Conservation (phyloP, 1,140 invertebrate genomes). For the Drosophila sturtevanti region DNA sequence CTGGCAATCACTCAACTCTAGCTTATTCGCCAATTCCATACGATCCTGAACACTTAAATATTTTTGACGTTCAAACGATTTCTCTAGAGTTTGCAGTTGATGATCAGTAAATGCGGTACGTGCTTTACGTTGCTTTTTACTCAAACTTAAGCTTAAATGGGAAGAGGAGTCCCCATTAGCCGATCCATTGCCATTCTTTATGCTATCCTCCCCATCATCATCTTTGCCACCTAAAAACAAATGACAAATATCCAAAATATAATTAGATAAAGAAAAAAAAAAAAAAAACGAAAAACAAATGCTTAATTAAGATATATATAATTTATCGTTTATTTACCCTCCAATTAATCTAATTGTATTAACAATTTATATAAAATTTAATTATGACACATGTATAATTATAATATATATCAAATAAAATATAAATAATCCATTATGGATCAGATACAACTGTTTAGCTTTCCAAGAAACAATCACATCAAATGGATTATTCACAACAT, state of each 20-base stretch:
- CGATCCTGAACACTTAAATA: conserved; percentile 99
- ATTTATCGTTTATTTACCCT: neutral
- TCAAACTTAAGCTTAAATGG: conserved; percentile 84
- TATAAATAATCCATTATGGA: too few species aligned
- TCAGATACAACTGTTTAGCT: too few species aligned
- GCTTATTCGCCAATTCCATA: conserved; percentile 98
- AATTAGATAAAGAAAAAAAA: neutral
- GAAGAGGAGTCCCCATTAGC: conserved; percentile 60
- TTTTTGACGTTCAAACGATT: conserved; percentile 98
- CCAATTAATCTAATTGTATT: too few species aligned
- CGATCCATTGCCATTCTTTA: conserved; percentile 67
- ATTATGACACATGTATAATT: too few species aligned
- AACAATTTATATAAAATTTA: too few species aligned
- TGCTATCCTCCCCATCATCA: conserved; percentile 75
- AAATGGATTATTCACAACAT: too few species aligned
- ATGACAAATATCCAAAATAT: neutral
- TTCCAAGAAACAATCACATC: too few species aligned
- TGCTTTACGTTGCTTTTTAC: conserved; percentile 98
- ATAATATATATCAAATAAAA: too few species aligned
- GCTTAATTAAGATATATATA: neutral
- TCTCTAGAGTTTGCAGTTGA: conserved; percentile 98
- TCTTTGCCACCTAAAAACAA: conserved; percentile 76
- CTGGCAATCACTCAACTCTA: conserved; percentile 99
- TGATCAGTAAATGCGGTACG: conserved; percentile 99
- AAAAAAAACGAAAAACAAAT: too few species aligned